Evolutionary conservation across 2,113 vertebrate genomes (phyloP), one percentile per base, ranked within the genome.

Genomic region (Paramisgurnus dabryanus): DNA sequence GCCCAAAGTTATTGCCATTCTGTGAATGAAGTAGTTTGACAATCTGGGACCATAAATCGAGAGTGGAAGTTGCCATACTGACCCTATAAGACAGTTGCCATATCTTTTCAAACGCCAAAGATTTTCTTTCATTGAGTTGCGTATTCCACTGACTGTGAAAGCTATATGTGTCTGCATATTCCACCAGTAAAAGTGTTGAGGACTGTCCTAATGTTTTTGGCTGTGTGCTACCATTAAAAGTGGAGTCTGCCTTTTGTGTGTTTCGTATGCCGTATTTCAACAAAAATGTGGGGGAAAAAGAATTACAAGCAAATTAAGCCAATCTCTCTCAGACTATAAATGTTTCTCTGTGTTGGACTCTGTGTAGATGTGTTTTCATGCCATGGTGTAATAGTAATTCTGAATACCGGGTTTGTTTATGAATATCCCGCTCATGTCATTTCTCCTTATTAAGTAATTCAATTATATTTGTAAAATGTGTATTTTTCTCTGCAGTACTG

Each of bases 51-150:
- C 89, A 79, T 85, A 92, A 92, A 90, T 88, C 89, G 91, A 93
- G 92, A 92, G 90, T 91, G 83, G 69, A 79, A 78, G 84, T 86
- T 87, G 86, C 85, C 69, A 13, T 65, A 79, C 85, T 83, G 85
- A 89, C 88, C 85, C 73, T 73, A 34, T 34, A 81, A 88, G 88
- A 91, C 90, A 91, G 85, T 89, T 87, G 91, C 93, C 92, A 92
- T 93, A 92, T 90, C 69, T 91, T 90, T 91, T 91, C 86, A 88
- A 88, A 93, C 91, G 88, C 93, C 93, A 94, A 94, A 94, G 93
- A 93, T 83, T 93, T 93, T 76, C 82, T 89, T 93, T 92, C 17
- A 74, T 57, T 68, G 64, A 75, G 65, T 82, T 60, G 18, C 60
- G 69, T 81, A 64, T 50, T 74, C 67, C 77, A 74, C 9, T 40